These are phyloP conservation scores for Monodelphis domestica DNA, from an alignment of 2,797 vertebrate species.

Conservation along the genomic window DNA sequence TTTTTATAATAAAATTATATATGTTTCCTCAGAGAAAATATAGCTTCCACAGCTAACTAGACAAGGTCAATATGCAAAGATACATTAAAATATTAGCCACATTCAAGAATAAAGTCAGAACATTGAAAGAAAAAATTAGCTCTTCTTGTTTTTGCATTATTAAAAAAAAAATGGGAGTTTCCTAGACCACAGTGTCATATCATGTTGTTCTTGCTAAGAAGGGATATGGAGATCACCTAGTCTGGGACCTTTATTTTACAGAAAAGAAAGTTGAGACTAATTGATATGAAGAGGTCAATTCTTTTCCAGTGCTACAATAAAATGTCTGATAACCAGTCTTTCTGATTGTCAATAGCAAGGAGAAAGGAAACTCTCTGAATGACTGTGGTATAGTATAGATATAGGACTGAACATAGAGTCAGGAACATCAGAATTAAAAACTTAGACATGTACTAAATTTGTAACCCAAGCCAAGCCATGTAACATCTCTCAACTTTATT, in stretches of 20 bases:
- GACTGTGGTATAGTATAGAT: too few relatives aligned
- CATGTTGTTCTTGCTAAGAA: not conserved
- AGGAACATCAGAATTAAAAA: not conserved
- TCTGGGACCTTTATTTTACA: constrained; percentile 10
- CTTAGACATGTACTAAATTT: not conserved
- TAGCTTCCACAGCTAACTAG: not conserved
- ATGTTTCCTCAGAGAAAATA: not conserved
- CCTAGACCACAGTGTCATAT: not conserved
- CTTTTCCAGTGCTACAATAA: not conserved
- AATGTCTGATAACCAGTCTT: not conserved
- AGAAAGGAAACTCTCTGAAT: too few relatives aligned
- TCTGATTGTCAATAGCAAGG: not conserved
- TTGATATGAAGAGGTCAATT: not conserved
- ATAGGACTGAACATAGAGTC: too few relatives aligned
- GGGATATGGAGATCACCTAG: not conserved
- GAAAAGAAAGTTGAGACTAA: not conserved
- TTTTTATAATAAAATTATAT: not conserved
- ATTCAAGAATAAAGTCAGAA: not conserved
- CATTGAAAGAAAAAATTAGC: not conserved
- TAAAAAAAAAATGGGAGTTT: not conserved
- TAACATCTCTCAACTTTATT: not conserved
- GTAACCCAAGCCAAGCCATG: not conserved
- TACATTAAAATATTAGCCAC: not conserved
- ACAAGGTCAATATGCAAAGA: not conserved
- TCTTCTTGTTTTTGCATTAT: not conserved